Percentiles rank a stretch among this genome's conserved stretches.
phyloP scores from a whole-genome alignment of 2,888 invertebrate species.

The Troglohyphantes excavatus region DNA sequence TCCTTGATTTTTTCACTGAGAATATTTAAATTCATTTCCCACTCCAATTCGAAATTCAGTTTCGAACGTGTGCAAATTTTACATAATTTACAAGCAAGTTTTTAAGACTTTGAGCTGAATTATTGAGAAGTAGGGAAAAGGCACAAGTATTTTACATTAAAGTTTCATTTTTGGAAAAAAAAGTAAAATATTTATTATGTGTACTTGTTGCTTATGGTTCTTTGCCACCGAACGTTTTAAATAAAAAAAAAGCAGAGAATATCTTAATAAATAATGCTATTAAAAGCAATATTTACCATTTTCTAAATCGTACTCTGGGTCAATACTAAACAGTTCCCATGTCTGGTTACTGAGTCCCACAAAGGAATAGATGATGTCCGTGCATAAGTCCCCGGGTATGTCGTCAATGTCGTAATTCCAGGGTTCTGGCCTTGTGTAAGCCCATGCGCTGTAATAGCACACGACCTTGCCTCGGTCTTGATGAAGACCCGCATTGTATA shows the following conservation, averaged over 20 bases:
- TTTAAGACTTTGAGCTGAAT: no score
- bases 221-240: background rate
- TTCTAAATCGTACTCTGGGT: conserved; percentile 87
- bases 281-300: conserved; percentile 85
- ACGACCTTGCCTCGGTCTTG: conserved; percentile 79
- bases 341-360: conserved; percentile 80
- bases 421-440: conserved; percentile 80
- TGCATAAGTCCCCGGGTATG: conserved; percentile 79
- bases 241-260: background rate
- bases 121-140: no score
- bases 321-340: conserved; percentile 79
- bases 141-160: no score
- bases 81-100: no score
- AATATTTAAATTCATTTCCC: no score
- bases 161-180: no score
- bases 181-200: no score
- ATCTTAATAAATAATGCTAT: background rate
- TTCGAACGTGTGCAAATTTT: no score
- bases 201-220: no score
- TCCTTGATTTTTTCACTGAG: no score
- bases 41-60: no score
- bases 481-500: conserved; percentile 45
- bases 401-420: conserved; percentile 80
- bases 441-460: conserved; percentile 81
- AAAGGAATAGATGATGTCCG: conserved; percentile 80